Base-by-base conservation (phyloP, 1,140 invertebrate species). In the Drosophila mayri region DNA sequence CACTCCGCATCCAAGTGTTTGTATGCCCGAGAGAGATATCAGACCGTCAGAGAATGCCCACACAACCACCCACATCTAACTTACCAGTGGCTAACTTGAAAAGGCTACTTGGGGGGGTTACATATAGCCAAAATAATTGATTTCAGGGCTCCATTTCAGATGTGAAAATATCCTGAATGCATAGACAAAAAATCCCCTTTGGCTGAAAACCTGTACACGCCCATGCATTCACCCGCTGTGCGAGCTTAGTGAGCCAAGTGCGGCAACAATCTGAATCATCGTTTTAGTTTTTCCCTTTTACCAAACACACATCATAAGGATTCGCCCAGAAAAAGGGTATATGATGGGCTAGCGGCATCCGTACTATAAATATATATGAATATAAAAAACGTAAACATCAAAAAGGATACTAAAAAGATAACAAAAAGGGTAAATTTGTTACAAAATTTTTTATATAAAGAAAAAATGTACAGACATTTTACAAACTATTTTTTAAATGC, bases 181-280 rank as follows among this genome's bases (percentile, higher is more conserved):
- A 1, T 4, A 22, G 10, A 11, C 4, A 8, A 11, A 20, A 43
- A 18, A 43, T 11, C 41, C 50, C 50, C 11, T 22, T 20, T 37
- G 0, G 0, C 0, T 16, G 3, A 1, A 38, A 12, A 4, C 20
- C 14, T n/a, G 9, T 3, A 3, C 16, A 11, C 14, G 52, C 35
- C 52, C 38, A 35, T 55, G 52, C 14, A 55, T 16, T 37, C 80
- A 76, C 37, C 55, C 62, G 66, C 54, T 60, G 71, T 41, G 49
- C 52, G 76, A 76, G 79, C 80, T 87, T 74, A 66, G 76, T 66
- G 74, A 54, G 55, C 58, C 70, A 76, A 87, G 79, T 79, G 84
- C 76, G 76, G 76, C 84, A 83, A 80, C 80, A 87, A 88, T 83
- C 84, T 88, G 83, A 84, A 87, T 84, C 83, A 87, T 88, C 83